Base-by-base conservation (phyloP, 2,888 invertebrate species). In the Andrena marginata region DNA sequence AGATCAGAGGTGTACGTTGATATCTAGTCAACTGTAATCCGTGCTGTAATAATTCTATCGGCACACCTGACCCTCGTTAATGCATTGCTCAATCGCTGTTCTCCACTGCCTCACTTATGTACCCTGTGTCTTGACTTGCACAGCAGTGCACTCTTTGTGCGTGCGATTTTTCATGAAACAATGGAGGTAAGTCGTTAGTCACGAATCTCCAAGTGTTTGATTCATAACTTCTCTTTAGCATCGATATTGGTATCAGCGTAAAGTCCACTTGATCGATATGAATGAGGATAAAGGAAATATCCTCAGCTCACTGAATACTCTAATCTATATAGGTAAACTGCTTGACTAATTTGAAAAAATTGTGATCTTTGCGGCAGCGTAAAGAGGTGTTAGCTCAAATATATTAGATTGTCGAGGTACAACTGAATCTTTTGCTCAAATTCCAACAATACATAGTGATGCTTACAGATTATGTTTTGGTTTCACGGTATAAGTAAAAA, bases 41-140 rank as follows among this genome's bases (percentile, higher is more conserved):
- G 63, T 69, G 78, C 78, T 71, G 79, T 86, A 86, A 86, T 86
- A 86, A 86, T 87, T 87, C 79, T 84, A 63, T 51, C 63, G 80
- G 62, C 84, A 77, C 89, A 85, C 83, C 87, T 88, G 89, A 89
- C 73, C 80, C 85, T 89, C 83, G 89, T 89, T 89, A 87, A 89
- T 69, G 82, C 76, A 35, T 89, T 86, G 77, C 86, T 85, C 88
- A 88, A 89, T 85, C 84, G 77, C 67, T 51, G 67, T 63, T 65
- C 72, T 67, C 79, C 70, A 59, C 65, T 82, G 77, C 77, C 79
- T 82, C 87, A 82, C 85, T 89, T 84, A 87, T 85, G 87, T 85
- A 89, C 83, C 85, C 87, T 83, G 74, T 74, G 60, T 59, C 6
- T 56, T 89, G 70, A 76, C 77, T 80, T 77, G 84, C 80, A 80